These are phyloP conservation scores for Gracilinanus agilis DNA, from an alignment of 2,113 vertebrate species.

Conservation along the genomic window DNA sequence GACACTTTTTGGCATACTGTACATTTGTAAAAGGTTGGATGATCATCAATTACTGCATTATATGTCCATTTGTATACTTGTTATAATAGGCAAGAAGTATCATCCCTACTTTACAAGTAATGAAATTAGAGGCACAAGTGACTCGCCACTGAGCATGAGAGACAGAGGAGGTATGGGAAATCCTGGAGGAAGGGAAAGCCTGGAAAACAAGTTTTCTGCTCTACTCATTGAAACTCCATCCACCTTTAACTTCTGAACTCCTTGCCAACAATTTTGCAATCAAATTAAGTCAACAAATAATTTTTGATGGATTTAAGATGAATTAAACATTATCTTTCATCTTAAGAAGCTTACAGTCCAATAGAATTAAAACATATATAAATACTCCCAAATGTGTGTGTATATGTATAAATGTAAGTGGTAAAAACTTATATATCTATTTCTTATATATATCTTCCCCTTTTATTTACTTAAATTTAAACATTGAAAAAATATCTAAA, in stretches of 20 bases:
- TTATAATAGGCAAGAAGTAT: accelerated
- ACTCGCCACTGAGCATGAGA: not conserved
- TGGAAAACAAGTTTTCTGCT: not conserved
- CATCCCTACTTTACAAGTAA: not conserved
- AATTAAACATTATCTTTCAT: accelerated
- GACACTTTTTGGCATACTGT: not conserved
- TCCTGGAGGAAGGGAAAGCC: not conserved
- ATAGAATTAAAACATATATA: too few species aligned
- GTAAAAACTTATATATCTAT: too few species aligned
- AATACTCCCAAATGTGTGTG: too few species aligned
- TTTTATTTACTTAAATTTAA: not conserved
- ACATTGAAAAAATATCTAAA: not conserved
- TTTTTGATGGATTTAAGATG: accelerated
- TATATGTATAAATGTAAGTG: too few species aligned
- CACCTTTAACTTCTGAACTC: not conserved
- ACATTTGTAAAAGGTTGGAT: accelerated
- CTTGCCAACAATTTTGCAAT: accelerated
- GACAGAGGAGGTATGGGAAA: not conserved
- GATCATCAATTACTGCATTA: not conserved
- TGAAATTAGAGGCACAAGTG: not conserved
- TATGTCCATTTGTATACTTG: too few species aligned
- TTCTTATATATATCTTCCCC: not conserved
- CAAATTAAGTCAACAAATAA: not conserved
- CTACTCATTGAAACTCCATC: not conserved
- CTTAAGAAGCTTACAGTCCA: not conserved